Evolutionary conservation across 1,140 invertebrate species (phyloP), one percentile per base, ranked within the genome.

Genomic region (Drosophila paulistorum): DNA sequence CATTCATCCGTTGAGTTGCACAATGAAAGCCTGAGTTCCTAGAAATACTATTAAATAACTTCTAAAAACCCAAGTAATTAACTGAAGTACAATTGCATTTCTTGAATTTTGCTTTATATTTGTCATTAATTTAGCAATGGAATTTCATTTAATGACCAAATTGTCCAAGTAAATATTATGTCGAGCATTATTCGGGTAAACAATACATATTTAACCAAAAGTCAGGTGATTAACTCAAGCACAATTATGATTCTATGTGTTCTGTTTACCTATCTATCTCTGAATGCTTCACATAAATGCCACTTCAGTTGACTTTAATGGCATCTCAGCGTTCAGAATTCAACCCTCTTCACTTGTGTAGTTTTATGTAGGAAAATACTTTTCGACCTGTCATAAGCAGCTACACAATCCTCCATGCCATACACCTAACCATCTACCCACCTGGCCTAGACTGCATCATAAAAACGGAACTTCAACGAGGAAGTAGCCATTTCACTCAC

Each of bases 321-420:
- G 45, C 45, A 51, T 51, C 45, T 51, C 45, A 51, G 45, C 20
- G 30, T 30, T 37, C 35, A 37, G 45, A 51, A 23, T 51, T 51
- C 17, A 51, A 51, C 45, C 20, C 45, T 51, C 45, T 51, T 51
- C 45, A 51, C 14, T 13, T 51, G 17, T 51, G 9, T 51, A 51
- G 45, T 51, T 51, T 6, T 51, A 20, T 51, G 20, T 20, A 20
- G 17, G 20, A 51, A 51, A 9, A 51, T 51, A 23, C 45, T 51
- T 51, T 51, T 51, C 45, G 45, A 51, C 45, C 45, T 51, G 45
- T 51, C 45, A 51, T 51, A 51, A 51, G 45, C 45, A 51, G 23
- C 45, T 20, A 20, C 17, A 48, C 2, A 20, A 39, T 4, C 10
- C 9, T 10, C 35, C 35, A 11, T 10, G 9, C 37, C 37, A 5